These are phyloP conservation scores for Julus scandinavius DNA, from an alignment of 2,888 invertebrate genomes.

Conservation along the genomic window DNA sequence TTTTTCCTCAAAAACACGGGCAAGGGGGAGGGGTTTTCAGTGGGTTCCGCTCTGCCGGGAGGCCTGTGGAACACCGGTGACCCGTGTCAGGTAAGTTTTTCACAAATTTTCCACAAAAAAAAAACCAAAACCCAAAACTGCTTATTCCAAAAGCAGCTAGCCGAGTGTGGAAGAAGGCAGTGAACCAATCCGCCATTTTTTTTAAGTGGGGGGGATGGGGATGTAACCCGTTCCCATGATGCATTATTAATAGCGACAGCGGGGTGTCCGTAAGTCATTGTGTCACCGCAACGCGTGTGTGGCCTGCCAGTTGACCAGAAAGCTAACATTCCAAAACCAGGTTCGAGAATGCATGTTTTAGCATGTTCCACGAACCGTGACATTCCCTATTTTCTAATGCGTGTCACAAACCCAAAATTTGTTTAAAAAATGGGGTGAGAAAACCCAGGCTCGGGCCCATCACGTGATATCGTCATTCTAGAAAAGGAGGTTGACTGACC, in stretches of 20 bases:
- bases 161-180: background rate
- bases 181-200: constrained; percentile 39
- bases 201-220: background rate
- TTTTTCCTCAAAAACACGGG: background rate
- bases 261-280: constrained; percentile 45
- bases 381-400: background rate
- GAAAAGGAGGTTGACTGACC: constrained; percentile 36
- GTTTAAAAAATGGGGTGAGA: too few species aligned
- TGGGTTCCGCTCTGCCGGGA: constrained; percentile 9
- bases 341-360: background rate
- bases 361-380: background rate
- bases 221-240: constrained; percentile 9
- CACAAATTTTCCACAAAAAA: background rate
- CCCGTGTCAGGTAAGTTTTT: background rate
- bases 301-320: constrained; percentile 24
- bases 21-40: background rate
- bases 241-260: constrained; percentile 31
- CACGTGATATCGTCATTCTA: background rate
- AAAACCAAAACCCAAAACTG: background rate
- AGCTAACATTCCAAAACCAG: background rate
- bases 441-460: background rate
- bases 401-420: too few species aligned
- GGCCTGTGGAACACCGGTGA: constrained; percentile 20
- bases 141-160: constrained; percentile 12
- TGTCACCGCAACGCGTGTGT: constrained; percentile 43